Evolutionary conservation across 2,113 vertebrate species (phyloP), one percentile per base, ranked within the genome.

Genomic region (Apteryx owenii): DNA sequence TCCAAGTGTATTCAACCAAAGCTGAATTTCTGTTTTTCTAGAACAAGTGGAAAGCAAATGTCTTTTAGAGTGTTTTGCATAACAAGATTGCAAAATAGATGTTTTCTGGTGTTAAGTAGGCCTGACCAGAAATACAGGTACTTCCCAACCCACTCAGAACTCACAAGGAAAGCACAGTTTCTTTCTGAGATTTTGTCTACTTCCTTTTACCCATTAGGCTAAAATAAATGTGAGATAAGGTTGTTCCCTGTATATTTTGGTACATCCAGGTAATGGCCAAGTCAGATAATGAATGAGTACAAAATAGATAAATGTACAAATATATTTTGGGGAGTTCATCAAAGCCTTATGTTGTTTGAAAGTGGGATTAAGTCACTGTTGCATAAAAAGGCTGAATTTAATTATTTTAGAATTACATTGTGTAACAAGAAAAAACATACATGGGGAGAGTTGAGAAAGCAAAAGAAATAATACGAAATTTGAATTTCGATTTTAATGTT

Each of bases 71-170:
- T 50, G 78, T 21, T 53, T 69, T 46, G 10, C 3, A 1, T 53
- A 38, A 44, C 12, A 69, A 54, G 2, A 13, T 81, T 62, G 9
- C 0, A 1, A 56, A 16, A 29, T 60, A 26, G 36, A 28, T 8
- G 38, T 23, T 81, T 65, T 54, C 5, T 16, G 21, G 12, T 44
- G 7, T 54, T 85, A 68, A 0, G 0, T 17, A 42, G 33, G n/a
- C 31, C 51, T 66, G 28, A 81, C 60, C 31, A 94, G 69, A 95
- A 92, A 12, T 31, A 31, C 18, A 29, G 6, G 7, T 29, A 38
- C 17, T 85, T 81, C 22, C 6, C 58, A 92, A 40, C 17, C 53
- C 23, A 25, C 26, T 23, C 28, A 84, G 36, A 53, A 46, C 12
- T 89, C n/a, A 66, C 18, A 29, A 84, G 8, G 42, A 82, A 72